A percentile compares a stretch with the other conserved stretches of the same genome.
Conservation (phyloP, 2,888 invertebrate genomes). For the Ernsta delagoae region DNA sequence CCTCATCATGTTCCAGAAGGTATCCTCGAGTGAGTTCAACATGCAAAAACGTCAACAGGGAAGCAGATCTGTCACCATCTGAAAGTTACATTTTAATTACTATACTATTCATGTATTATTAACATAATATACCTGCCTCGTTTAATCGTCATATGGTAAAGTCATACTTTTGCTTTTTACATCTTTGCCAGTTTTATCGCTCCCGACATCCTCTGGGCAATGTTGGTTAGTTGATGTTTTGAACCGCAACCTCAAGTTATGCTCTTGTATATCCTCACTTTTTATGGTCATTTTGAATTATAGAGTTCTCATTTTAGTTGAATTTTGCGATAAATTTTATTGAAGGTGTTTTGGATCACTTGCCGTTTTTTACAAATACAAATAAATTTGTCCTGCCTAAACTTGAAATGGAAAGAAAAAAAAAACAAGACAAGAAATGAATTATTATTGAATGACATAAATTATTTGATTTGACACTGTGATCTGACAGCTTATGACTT, state of each 20-base stretch:
- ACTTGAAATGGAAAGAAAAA: too few relatives aligned
- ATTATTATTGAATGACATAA: too few relatives aligned
- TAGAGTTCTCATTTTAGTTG: slow-evolving; percentile 1
- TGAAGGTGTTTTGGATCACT: too few relatives aligned
- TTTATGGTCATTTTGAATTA: slow-evolving; percentile 60
- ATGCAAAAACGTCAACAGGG: slow-evolving; percentile 89
- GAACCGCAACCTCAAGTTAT: slow-evolving; percentile 77
- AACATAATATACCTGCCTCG: too few relatives aligned
- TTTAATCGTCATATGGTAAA: not conserved
- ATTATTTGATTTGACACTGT: too few relatives aligned
- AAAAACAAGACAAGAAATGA: too few relatives aligned
- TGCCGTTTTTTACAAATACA: too few relatives aligned
- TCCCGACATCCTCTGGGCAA: slow-evolving; percentile 60
- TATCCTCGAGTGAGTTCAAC: slow-evolving; percentile 97
- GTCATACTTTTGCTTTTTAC: slow-evolving; percentile 65
- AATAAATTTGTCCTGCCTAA: too few relatives aligned
- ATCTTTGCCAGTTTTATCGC: slow-evolving; percentile 66
- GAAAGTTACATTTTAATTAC: slow-evolving; percentile 44
- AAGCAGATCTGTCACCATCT: slow-evolving; percentile 73
- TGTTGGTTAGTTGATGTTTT: slow-evolving; percentile 69
- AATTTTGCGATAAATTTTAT: too few relatives aligned
- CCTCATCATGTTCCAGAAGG: slow-evolving; percentile 97
- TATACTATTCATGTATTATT: slow-evolving; percentile 40
- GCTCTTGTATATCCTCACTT: slow-evolving; percentile 71
- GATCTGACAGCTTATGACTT: too few relatives aligned